Evolutionary conservation across 2,797 vertebrate species (phyloP).

Genomic region (Bufotes viridis): DNA sequence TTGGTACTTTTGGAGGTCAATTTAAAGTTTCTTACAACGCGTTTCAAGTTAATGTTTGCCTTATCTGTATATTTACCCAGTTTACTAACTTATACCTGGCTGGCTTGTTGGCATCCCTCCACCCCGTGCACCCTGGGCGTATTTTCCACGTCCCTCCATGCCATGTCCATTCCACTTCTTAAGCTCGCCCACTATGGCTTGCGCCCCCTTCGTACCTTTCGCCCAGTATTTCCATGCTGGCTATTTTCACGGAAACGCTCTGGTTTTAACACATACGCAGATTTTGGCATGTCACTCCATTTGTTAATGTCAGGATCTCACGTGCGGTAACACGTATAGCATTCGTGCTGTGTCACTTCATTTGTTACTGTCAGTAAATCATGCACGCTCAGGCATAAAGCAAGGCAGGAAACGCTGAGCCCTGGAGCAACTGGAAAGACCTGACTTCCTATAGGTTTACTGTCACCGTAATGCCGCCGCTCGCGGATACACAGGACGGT

Average conservation of each 20-base stretch:
- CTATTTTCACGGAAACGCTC: neutral
- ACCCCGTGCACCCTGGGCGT: neutral
- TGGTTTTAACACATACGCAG: conserved; percentile 16
- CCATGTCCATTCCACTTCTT: neutral
- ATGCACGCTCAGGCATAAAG: conserved; percentile 33
- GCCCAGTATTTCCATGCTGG: neutral
- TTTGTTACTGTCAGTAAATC: conserved; percentile 56
- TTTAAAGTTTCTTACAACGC: too few relatives aligned
- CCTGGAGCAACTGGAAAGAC: neutral
- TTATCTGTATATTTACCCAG: too few relatives aligned
- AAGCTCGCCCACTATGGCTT: too few relatives aligned
- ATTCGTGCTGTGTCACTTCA: conserved; percentile 16
- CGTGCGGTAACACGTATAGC: conserved; percentile 30
- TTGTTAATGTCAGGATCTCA: conserved; percentile 49
- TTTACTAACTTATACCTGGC: too few relatives aligned
- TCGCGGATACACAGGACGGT: neutral
- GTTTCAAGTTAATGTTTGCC: too few relatives aligned
- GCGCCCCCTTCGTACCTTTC: too few relatives aligned
- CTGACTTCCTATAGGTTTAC: neutral
- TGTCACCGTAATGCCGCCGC: neutral
- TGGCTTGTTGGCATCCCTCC: neutral
- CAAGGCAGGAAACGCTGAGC: conserved; percentile 1
- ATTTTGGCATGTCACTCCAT: conserved; percentile 38
- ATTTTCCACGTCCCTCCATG: neutral
- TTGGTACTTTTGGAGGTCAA: too few relatives aligned